Conservation (phyloP, 1,140 invertebrate genomes). For the Bombus huntii region DNA sequence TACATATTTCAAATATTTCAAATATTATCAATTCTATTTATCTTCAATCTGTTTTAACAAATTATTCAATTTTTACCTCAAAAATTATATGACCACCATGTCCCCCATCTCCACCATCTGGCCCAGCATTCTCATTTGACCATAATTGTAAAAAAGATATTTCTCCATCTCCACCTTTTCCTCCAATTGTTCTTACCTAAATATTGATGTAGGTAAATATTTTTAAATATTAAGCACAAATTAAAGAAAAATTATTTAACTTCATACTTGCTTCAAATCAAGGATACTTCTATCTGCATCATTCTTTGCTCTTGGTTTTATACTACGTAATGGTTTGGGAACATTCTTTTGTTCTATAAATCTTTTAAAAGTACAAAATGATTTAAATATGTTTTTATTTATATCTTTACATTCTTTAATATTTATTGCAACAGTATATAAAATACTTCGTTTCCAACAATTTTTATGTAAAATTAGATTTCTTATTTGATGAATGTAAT, state of each 20-base stretch:
- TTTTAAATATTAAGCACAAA: constrained; percentile 4
- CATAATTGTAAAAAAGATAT: constrained; percentile 92
- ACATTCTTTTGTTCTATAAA: background rate
- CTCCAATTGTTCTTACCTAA: constrained; percentile 86
- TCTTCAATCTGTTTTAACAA: background rate
- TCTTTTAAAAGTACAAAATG: constrained; percentile 35
- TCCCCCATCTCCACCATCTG: constrained; percentile 98
- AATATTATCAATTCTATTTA: background rate
- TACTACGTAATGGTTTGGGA: constrained; percentile 79
- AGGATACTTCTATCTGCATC: constrained; percentile 85
- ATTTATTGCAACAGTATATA: background rate
- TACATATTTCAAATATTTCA: background rate
- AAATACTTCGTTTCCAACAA: constrained; percentile 41
- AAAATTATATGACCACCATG: constrained; percentile 98
- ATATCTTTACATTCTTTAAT: constrained; percentile 22
- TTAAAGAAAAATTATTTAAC: constrained; percentile 9
- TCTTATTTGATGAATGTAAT: constrained; percentile 58
- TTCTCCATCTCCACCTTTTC: constrained; percentile 95
- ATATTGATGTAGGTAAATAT: constrained; percentile 21
- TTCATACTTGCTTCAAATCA: constrained; percentile 84
- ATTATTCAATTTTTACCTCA: constrained; percentile 81
- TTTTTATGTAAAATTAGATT: constrained; percentile 26
- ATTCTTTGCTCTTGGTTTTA: constrained; percentile 82
- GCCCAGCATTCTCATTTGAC: constrained; percentile 93
- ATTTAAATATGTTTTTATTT: constrained; percentile 34